Percentiles rank a stretch among this genome's conserved stretches.
phyloP scores from a whole-genome alignment of 1,140 invertebrate genomes.

The Chrysopa pallens region DNA sequence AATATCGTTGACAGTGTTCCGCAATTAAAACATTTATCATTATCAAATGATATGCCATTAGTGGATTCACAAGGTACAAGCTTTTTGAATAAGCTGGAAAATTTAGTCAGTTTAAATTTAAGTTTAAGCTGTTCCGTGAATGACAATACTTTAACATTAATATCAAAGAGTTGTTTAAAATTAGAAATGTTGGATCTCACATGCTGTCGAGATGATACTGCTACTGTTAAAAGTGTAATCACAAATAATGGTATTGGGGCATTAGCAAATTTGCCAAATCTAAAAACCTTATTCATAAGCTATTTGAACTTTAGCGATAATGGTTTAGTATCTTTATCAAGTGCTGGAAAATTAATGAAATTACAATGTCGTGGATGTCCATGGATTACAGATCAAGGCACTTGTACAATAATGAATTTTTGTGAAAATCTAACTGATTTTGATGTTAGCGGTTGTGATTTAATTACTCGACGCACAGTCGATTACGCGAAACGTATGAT shows the following conservation, averaged over 20 bases:
- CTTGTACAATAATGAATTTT: background rate
- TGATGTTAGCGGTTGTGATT: background rate
- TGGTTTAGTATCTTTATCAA: background rate
- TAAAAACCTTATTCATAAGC: background rate
- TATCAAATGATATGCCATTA: background rate
- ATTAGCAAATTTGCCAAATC: background rate
- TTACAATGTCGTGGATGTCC: background rate
- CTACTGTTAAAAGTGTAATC: background rate
- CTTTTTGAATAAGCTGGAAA: background rate
- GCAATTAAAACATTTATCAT: background rate
- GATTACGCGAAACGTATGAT: background rate
- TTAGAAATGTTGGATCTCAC: background rate
- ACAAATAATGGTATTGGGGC: background rate
- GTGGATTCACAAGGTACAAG: background rate
- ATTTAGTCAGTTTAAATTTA: background rate
- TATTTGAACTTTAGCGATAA: background rate
- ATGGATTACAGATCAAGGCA: background rate
- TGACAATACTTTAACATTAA: background rate
- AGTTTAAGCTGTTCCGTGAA: background rate
- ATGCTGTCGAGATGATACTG: background rate
- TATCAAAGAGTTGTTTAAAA: background rate
- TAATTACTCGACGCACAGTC: background rate
- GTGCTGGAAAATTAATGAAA: background rate
- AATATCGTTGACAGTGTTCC: background rate
- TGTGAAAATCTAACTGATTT: background rate